These are phyloP conservation scores for Coleophora flavipennella DNA, from an alignment of 2,888 invertebrate genomes.

Conservation along the genomic window DNA sequence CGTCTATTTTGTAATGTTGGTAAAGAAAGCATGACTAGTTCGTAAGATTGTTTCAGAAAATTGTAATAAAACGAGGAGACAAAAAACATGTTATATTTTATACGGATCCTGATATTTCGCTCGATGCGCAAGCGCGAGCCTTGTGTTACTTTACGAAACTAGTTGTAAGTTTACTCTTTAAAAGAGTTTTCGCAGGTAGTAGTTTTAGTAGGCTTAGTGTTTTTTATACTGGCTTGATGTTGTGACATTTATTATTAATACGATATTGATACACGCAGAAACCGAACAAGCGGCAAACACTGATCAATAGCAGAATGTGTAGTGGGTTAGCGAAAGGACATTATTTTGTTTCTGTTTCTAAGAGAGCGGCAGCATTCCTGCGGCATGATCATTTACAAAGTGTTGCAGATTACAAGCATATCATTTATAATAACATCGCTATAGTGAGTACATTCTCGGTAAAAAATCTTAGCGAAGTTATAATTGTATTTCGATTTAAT, in stretches of 20 bases:
- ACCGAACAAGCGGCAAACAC: constrained; percentile 57
- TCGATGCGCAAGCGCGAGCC: constrained; percentile 30
- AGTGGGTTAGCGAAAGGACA: constrained; percentile 45
- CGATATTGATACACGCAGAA: constrained; percentile 49
- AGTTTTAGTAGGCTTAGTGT: constrained; percentile 73
- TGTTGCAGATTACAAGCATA: constrained; percentile 68
- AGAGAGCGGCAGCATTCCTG: constrained; percentile 42
- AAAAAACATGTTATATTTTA: constrained; percentile 68
- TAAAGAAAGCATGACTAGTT: constrained; percentile 42
- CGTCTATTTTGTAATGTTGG: constrained; percentile 66
- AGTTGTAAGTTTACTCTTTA: constrained; percentile 68
- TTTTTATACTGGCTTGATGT: constrained; percentile 74
- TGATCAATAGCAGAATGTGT: constrained; percentile 64
- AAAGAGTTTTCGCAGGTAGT: constrained; percentile 72
- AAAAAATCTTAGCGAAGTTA: constrained; percentile 64
- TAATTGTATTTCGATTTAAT: constrained; percentile 46
- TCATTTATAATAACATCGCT: constrained; percentile 63
- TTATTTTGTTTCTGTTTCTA: constrained; percentile 38
- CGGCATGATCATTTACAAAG: constrained; percentile 61
- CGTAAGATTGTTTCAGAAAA: constrained; percentile 70
- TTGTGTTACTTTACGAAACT: constrained; percentile 65
- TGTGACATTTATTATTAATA: constrained; percentile 68
- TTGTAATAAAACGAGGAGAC: constrained; percentile 63
- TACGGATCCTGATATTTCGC: constrained; percentile 55
- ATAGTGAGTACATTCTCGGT: constrained; percentile 66